Evolutionary conservation across 2,797 vertebrate species (phyloP), one percentile per base, ranked within the genome.

Genomic region (Peromyscus melanophrys): DNA sequence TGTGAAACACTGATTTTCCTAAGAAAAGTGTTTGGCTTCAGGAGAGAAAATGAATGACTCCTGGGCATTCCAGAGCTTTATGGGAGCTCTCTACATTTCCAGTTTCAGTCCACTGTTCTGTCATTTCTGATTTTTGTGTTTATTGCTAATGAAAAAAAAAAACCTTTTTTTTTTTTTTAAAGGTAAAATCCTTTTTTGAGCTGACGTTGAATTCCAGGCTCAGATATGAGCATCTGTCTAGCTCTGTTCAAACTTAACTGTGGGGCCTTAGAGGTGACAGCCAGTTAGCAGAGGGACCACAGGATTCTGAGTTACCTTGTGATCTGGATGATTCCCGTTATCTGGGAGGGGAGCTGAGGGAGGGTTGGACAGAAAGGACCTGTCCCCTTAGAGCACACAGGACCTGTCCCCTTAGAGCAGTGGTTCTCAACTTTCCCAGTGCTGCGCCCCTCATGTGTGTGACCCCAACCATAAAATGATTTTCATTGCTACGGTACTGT

Each of bases 21-120:
- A 94, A 29, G 89, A 89, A 82, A 96, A 96, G 21, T 82, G 90
- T 94, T 96, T 96, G 89, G 49, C 75, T 92, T 78, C 43, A 92
- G 81, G 75, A 93, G 52, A 81, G 78, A 88, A 59, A 95, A 86
- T 89, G 81, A 89, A 95, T 59, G 52, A 73, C 6, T 65, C 7
- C 8, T 61, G 49, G 59, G 77, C 75, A 29, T 95, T 92, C 23
- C 37, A 46, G 83, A 82, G 37, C 94, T 75, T 11, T n/a, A 69
- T 94, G 71, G 65, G 69, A 59, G 12, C 55, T 2, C 21, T 4
- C 17, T 11, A 16, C 63, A 73, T 76, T 95, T 94, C 90, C 88
- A 77, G 90, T 88, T 97, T 85, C 6, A 57, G 59, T 57, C 95
- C 87, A 90, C 25, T 69, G 34, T 89, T 93, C 71, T 94, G 0